Percentiles rank a stretch among this genome's conserved stretches.
Evolutionary conservation across 2,888 invertebrate species (phyloP).

Genomic region (Eulithis testata): DNA sequence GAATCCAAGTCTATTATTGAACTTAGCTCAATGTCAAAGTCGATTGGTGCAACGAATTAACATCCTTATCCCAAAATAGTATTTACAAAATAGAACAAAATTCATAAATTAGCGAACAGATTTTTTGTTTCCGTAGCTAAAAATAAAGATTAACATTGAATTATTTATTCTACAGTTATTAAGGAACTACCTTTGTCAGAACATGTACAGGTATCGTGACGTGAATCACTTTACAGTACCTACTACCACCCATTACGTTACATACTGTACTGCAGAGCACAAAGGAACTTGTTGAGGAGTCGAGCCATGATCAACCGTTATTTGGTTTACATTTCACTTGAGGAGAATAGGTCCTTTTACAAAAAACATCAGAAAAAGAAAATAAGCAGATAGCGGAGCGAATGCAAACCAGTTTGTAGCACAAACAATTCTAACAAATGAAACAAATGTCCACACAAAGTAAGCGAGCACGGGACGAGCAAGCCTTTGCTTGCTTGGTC

Average conservation of each 20-base stretch:
- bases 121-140: neutral
- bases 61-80: neutral
- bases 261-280: neutral
- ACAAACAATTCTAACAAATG: neutral
- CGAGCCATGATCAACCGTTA: neutral
- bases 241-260: neutral
- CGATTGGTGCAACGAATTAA: neutral
- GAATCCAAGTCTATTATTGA: neutral
- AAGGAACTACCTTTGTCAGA: constrained; percentile 2
- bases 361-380: neutral
- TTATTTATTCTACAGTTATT: neutral
- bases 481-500: neutral
- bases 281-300: neutral
- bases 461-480: neutral
- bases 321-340: neutral
- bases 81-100: neutral
- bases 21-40: neutral
- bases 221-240: neutral
- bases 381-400: no score
- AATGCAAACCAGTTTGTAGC: no score
- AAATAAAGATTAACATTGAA: neutral
- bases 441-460: neutral
- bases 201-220: neutral
- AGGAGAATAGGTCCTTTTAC: neutral
- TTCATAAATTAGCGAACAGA: neutral